phyloP scores from a whole-genome alignment of 2,888 invertebrate species.

The Drosophila macrospina region DNA sequence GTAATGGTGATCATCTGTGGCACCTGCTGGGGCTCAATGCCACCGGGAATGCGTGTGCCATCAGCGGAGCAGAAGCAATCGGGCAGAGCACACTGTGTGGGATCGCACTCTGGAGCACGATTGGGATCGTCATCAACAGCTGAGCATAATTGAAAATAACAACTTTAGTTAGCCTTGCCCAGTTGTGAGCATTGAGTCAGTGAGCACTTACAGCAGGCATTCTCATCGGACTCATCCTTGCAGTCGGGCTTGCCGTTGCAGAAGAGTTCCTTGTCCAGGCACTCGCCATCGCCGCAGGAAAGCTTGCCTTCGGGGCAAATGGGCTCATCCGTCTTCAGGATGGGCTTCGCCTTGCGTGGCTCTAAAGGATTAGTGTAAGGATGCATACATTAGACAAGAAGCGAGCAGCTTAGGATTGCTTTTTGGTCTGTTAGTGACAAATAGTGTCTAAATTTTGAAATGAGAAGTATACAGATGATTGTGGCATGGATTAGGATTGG shows the following conservation, averaged over 20 bases:
- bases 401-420: too few relatives aligned
- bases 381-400: conserved; percentile 15
- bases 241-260: conserved; percentile 97
- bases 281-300: conserved; percentile 96
- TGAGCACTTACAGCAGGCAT: conserved; percentile 94
- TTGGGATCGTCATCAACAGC: conserved; percentile 96
- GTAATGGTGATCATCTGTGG: conserved; percentile 97
- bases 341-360: conserved; percentile 94
- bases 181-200: not conserved
- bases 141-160: conserved; percentile 77
- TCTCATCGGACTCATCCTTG: conserved; percentile 97
- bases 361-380: conserved; percentile 86
- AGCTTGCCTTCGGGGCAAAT: conserved; percentile 95
- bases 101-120: conserved; percentile 96
- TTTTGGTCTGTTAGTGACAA: conserved; percentile 65
- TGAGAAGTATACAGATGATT: conserved; percentile 61
- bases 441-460: conserved; percentile 73
- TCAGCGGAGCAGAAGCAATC: conserved; percentile 97
- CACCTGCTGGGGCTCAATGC: conserved; percentile 92
- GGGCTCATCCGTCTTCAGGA: conserved; percentile 96
- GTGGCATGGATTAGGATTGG: conserved; percentile 42
- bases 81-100: conserved; percentile 94
- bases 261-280: conserved; percentile 95
- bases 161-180: not conserved
- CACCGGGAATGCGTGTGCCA: conserved; percentile 94